Evolutionary conservation across 2,888 invertebrate genomes (phyloP).

Genomic region (Tetropium fuscum): DNA sequence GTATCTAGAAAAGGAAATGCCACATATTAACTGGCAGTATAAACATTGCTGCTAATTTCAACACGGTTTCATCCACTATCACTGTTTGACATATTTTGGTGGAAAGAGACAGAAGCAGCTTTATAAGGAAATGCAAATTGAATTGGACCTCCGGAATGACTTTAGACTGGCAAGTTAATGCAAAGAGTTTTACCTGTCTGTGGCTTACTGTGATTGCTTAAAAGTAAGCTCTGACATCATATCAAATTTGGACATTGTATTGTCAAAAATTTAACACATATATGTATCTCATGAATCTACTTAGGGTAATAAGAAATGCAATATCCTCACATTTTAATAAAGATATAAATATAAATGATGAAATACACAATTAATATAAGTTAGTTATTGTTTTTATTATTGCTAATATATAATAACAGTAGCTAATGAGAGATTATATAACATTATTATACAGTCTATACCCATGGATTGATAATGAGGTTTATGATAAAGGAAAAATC

Average conservation of each 20-base stretch:
- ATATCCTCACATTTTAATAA: no score
- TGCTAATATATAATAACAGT: no score
- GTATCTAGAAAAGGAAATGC: constrained; percentile 29
- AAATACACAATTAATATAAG: no score
- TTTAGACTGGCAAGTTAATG: constrained; percentile 27
- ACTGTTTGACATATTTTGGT: background rate
- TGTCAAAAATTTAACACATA: constrained; percentile 18
- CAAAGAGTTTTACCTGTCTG: constrained; percentile 19
- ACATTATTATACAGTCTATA: no score
- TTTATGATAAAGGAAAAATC: no score
- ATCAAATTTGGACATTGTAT: constrained; percentile 23
- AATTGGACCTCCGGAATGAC: constrained; percentile 9
- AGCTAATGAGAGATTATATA: no score
- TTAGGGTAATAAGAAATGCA: constrained; percentile 2
- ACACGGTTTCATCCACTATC: constrained; percentile 10
- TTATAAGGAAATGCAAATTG: constrained; percentile 1
- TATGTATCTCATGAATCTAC: constrained; percentile 17
- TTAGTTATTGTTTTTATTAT: no score
- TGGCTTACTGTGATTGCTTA: constrained; percentile 35
- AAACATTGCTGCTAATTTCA: constrained; percentile 11
- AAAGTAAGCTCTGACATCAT: constrained; percentile 31
- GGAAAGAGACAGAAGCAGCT: constrained; percentile 4
- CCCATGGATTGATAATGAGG: no score
- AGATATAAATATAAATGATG: no score
- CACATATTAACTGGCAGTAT: constrained; percentile 6